Evolutionary conservation across 2,797 vertebrate genomes (phyloP).

Genomic region (Tadarida brasiliensis): DNA sequence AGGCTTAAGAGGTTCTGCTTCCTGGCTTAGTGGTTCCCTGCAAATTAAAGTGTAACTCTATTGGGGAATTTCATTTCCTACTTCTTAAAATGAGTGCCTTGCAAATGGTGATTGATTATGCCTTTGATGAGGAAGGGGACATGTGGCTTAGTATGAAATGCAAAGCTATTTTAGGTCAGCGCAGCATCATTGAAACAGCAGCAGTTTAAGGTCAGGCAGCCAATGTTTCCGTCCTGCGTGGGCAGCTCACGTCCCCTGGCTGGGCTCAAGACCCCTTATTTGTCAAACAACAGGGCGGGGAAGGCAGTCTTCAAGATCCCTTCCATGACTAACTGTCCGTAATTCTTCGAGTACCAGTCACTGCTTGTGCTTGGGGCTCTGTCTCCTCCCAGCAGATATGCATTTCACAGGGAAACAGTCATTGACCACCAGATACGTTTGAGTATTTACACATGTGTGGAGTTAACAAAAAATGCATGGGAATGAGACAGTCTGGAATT

Average conservation of each 20-base stretch:
- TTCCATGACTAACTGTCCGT: not conserved
- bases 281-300: not conserved
- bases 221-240: not conserved
- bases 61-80: conserved; percentile 73
- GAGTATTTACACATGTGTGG: conserved; percentile 58
- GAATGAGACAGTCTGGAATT: conserved; percentile 38
- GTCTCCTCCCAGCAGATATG: not conserved
- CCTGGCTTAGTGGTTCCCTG: conserved; percentile 36
- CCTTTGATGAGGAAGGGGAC: conserved; percentile 69
- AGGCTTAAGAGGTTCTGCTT: not conserved
- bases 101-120: conserved; percentile 80
- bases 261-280: not conserved
- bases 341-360: conserved; percentile 22
- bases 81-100: conserved; percentile 72
- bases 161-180: conserved; percentile 21
- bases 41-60: conserved; percentile 71
- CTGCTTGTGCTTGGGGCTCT: conserved; percentile 35
- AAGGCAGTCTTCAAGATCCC: not conserved
- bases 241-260: not conserved
- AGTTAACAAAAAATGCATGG: not conserved
- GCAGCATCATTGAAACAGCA: not conserved
- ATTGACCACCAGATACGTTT: not conserved
- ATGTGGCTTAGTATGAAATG: conserved; percentile 43
- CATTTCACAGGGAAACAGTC: conserved; percentile 58
- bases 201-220: not conserved